These are phyloP conservation scores for Panthera leo DNA, from an alignment of 2,113 vertebrate genomes.

Conservation along the genomic window DNA sequence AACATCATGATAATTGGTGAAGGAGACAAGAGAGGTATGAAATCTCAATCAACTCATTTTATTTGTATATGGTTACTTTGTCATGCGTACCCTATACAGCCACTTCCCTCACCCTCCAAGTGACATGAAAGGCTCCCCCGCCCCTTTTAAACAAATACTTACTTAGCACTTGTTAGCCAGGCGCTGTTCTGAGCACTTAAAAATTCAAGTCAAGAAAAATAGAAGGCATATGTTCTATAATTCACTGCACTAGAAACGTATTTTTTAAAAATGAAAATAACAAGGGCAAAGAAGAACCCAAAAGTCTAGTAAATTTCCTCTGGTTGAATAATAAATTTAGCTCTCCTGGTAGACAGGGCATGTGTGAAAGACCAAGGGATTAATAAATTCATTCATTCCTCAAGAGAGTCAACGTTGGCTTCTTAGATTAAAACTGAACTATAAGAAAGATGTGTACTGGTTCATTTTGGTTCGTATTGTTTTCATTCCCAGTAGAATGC, in stretches of 20 bases:
- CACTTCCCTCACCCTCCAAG: not conserved
- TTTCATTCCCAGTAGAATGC: not conserved
- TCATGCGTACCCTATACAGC: not conserved
- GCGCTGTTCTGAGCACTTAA: not conserved
- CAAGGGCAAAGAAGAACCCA: not conserved
- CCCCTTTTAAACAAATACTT: not conserved
- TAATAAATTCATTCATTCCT: not conserved
- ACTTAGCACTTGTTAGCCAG: not conserved
- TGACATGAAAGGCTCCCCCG: not conserved
- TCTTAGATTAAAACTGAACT: not conserved
- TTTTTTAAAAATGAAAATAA: not conserved
- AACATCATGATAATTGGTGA: not conserved
- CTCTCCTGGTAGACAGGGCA: not conserved
- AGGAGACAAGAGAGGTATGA: not conserved
- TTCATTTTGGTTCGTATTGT: not conserved
- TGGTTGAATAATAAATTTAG: not conserved
- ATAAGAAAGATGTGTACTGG: not conserved
- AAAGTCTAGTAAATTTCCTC: not conserved
- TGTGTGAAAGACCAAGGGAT: not conserved
- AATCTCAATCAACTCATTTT: not conserved
- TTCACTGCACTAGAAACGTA: not conserved
- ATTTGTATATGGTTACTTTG: slow-evolving; percentile 1
- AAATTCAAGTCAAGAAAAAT: not conserved
- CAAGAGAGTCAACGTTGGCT: not conserved
- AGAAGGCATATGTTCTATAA: not conserved